phyloP scores from a whole-genome alignment of 2,888 invertebrate genomes.

The Torymus texanus region DNA sequence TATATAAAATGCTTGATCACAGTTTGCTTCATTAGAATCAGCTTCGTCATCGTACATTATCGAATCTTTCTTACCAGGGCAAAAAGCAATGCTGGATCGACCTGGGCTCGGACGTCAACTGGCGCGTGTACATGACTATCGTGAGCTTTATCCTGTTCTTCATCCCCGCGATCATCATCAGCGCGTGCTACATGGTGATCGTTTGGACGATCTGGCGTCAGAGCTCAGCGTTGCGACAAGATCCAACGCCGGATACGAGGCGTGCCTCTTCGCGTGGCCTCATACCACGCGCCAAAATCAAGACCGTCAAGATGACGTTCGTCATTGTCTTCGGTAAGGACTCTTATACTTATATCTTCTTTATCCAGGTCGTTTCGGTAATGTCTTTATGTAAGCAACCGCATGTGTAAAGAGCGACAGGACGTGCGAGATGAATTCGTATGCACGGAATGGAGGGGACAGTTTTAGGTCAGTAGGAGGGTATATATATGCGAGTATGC shows the following conservation, averaged over 20 bases:
- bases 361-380: too few species aligned
- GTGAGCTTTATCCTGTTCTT: conserved; percentile 89
- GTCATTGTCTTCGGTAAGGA: conserved; percentile 93
- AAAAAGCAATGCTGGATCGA: conserved; percentile 92
- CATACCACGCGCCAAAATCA: conserved; percentile 96
- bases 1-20: too few species aligned
- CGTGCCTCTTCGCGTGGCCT: conserved; percentile 93
- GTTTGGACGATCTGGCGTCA: conserved; percentile 93
- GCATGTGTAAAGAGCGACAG: not conserved
- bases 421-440: not conserved
- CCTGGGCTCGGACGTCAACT: conserved; percentile 81
- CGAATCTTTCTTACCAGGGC: conserved; percentile 60
- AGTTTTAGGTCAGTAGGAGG: too few species aligned
- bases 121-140: conserved; percentile 92
- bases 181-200: conserved; percentile 92
- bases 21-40: too few species aligned
- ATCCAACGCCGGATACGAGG: conserved; percentile 79
- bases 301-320: conserved; percentile 98
- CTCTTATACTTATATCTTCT: not conserved
- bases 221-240: conserved; percentile 67
- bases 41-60: too few species aligned
- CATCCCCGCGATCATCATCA: conserved; percentile 90
- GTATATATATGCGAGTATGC: not conserved
- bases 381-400: too few species aligned
- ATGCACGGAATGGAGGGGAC: too few species aligned